Conservation (phyloP, 2,888 invertebrate genomes). For the Cactoblastis cactorum region DNA sequence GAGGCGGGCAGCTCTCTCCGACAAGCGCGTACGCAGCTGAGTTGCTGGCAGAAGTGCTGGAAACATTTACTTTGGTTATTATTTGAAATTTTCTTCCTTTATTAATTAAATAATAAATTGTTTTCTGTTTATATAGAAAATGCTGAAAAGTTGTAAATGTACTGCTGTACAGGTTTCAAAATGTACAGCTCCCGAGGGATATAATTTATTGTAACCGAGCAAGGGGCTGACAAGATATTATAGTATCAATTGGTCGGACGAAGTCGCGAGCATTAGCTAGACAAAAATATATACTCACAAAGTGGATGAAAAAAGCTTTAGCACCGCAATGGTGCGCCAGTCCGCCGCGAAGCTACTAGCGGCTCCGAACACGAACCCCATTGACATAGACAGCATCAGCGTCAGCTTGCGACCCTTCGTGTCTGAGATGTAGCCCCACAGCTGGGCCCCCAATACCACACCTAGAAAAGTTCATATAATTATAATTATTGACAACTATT, state of each 20-base stretch:
- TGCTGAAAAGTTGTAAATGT: too few relatives aligned
- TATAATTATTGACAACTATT: too few relatives aligned
- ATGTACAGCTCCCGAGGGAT: too few relatives aligned
- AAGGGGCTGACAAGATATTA: too few relatives aligned
- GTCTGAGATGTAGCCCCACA: slow-evolving; percentile 72
- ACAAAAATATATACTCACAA: too few relatives aligned
- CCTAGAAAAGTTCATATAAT: slow-evolving; percentile 46
- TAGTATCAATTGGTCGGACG: too few relatives aligned
- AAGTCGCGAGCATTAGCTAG: too few relatives aligned
- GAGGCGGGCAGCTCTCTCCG: slow-evolving; percentile 62
- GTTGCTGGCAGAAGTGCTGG: slow-evolving; percentile 68
- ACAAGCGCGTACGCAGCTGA: slow-evolving; percentile 67
- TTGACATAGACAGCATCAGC: slow-evolving; percentile 62
- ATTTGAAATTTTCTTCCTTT: too few relatives aligned
- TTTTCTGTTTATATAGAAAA: too few relatives aligned
- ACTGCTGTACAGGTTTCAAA: too few relatives aligned
- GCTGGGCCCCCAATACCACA: slow-evolving; percentile 64
- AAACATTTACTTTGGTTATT: slow-evolving; percentile 13
- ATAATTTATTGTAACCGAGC: too few relatives aligned
- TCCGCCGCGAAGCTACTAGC: slow-evolving; percentile 64
- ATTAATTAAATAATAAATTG: too few relatives aligned
- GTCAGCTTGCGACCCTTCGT: slow-evolving; percentile 62
- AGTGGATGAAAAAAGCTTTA: slow-evolving; percentile 64
- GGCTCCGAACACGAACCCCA: slow-evolving; percentile 64
- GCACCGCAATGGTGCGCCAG: slow-evolving; percentile 62